Conservation (phyloP, 2,113 vertebrate species). For the Menura novaehollandiae region DNA sequence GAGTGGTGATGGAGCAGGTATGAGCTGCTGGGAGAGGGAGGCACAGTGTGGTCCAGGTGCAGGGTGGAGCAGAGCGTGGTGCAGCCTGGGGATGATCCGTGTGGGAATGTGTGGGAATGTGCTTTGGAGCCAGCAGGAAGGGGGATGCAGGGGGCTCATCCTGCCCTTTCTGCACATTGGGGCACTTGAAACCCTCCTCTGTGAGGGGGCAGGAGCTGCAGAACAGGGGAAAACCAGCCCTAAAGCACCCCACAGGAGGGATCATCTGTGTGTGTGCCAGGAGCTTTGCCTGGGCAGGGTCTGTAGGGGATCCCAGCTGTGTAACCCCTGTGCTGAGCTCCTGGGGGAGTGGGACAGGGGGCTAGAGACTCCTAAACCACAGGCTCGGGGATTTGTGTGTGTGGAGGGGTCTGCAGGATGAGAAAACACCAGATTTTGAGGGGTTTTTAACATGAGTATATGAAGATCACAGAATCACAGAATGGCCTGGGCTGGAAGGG, state of each 20-base stretch:
- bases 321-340: not conserved
- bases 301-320: too few species aligned
- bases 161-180: not conserved
- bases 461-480: not conserved
- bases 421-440: not conserved
- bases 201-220: not conserved
- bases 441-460: not conserved
- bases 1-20: not conserved
- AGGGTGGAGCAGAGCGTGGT: not conserved
- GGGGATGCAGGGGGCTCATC: not conserved
- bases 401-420: not conserved
- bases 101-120: not conserved
- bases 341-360: not conserved
- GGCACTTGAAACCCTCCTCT: not conserved
- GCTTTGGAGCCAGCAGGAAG: not conserved
- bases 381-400: not conserved
- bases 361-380: not conserved
- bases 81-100: fast-evolving
- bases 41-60: not conserved
- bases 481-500: not conserved
- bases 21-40: not conserved
- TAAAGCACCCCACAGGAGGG: fast-evolving
- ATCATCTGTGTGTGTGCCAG: fast-evolving
- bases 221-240: not conserved
- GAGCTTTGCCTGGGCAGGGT: not conserved